Base-by-base conservation (phyloP, 2,888 invertebrate species). In the Coremacera marginata region DNA sequence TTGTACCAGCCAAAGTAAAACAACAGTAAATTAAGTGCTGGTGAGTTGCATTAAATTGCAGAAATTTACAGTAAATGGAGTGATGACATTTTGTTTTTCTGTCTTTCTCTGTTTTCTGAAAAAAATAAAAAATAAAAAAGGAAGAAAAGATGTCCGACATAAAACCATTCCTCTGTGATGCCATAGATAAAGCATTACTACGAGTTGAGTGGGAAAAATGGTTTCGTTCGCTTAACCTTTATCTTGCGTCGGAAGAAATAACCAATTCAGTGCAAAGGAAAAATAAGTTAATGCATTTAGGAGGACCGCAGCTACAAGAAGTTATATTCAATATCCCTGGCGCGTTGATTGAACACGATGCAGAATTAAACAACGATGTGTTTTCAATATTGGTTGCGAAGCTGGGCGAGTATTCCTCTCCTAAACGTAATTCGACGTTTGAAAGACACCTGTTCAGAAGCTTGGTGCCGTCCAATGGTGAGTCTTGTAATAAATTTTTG, bases 401-500 rank as follows among this genome's bases (percentile, higher is more conserved):
- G n/a, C 7, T 52, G n/a, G n/a, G 7, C 7, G 14, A 14, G 16
- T 52, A 52, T 52, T 52, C 7, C 7, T 52, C 52, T 2, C 52
- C 52, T n/a, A 52, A 52, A n/a, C 52, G 52, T n/a, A 52, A 52
- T n/a, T 52, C 52, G 52, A 52, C 52, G 14, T 52, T 52, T n/a
- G 52, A 52, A n/a, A 52, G 52, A 52, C 52, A 52, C 7, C n/a
- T 52, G 2, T 52, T 52, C n/a, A 52, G 52, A n/a, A 52, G n/a
- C 52, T 3, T 52, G 7, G 52, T 52, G 3, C 52, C 52, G 14
- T n/a, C n/a, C 16, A 63, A 67, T 11, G 67, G 71, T 2, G 71
- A 72, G 9, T 8, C 72, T 2, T 44, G 65, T 55, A 76, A 76
- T 52, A 76, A 76, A 65, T 76, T 76, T 72, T 14, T 77, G 1